Conservation (phyloP, 2,113 vertebrate species). For the Tinamus guttatus region DNA sequence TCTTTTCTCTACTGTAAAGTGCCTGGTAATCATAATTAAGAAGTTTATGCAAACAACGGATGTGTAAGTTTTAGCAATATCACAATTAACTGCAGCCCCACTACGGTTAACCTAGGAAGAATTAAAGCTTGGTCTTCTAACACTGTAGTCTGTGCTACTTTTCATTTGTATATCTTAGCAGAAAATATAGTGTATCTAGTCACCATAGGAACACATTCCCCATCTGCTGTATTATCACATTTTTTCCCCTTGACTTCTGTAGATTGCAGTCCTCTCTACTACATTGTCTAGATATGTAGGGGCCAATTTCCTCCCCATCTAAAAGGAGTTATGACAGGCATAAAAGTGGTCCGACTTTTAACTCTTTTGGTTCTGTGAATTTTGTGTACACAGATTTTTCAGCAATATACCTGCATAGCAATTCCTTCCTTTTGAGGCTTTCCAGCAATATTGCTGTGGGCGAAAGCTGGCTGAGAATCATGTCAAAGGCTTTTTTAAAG, state of each 20-base stretch:
- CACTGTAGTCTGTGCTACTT: background rate
- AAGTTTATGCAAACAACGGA: background rate
- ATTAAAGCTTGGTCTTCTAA: background rate
- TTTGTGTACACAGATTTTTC: background rate
- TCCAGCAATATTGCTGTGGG: background rate
- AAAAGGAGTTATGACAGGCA: slow-evolving; percentile 27
- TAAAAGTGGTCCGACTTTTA: slow-evolving; percentile 28
- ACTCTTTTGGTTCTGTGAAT: slow-evolving; percentile 44
- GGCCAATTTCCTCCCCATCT: slow-evolving; percentile 61
- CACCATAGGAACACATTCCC: slow-evolving; percentile 67
- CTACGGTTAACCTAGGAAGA: background rate
- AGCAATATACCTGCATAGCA: background rate
- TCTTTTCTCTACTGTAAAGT: background rate
- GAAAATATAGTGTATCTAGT: slow-evolving; percentile 67
- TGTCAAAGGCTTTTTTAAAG: background rate
- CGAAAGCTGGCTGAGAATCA: accelerated
- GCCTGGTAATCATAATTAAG: background rate
- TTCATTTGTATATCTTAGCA: slow-evolving; percentile 58
- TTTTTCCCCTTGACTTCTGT: slow-evolving; percentile 67
- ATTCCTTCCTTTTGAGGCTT: background rate
- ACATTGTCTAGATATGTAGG: slow-evolving; percentile 56
- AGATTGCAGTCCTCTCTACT: slow-evolving; percentile 56
- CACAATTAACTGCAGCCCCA: background rate
- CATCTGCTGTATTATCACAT: slow-evolving; percentile 67
- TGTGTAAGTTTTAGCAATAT: background rate